Conservation (phyloP, 30 jellyfish, hydroid and myxozoan species). For the Hydractinia echinata region DNA sequence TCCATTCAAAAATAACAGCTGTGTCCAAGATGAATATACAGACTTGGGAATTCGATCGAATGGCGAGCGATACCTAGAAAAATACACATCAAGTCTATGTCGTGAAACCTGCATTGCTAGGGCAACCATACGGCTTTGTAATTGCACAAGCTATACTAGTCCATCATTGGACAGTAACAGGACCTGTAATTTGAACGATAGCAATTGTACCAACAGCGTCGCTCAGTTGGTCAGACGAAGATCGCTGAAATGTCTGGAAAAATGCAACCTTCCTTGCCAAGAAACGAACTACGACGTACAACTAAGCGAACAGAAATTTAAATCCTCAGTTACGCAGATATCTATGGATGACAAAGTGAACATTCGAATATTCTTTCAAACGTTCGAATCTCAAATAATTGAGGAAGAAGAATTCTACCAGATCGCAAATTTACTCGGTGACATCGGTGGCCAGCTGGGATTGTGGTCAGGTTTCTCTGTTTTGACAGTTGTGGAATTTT, state of each 20-base stretch:
- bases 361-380: not conserved
- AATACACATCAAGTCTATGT: not conserved
- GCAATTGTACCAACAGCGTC: not conserved
- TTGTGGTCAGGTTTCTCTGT: constrained; percentile 25
- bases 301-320: not conserved
- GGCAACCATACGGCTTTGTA: not conserved
- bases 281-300: not conserved
- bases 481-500: constrained; percentile 11
- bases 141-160: not conserved
- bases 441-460: constrained; percentile 38
- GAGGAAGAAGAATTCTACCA: constrained; percentile 19
- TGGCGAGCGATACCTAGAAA: not conserved
- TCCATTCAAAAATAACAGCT: constrained; percentile 1
- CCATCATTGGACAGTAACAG: constrained; percentile 10
- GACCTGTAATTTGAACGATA: constrained; percentile 5
- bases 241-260: not conserved
- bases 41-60: constrained; percentile 16
- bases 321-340: not conserved
- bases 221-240: not conserved
- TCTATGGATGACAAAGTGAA: not conserved
- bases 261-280: constrained; percentile 10
- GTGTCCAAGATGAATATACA: not conserved
- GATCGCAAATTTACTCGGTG: constrained; percentile 25
- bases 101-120: constrained; percentile 3
- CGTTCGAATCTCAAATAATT: constrained; percentile 12